These are phyloP conservation scores for Coptodon bakossiorum DNA, from an alignment of 2,113 vertebrate genomes.

Conservation along the genomic window DNA sequence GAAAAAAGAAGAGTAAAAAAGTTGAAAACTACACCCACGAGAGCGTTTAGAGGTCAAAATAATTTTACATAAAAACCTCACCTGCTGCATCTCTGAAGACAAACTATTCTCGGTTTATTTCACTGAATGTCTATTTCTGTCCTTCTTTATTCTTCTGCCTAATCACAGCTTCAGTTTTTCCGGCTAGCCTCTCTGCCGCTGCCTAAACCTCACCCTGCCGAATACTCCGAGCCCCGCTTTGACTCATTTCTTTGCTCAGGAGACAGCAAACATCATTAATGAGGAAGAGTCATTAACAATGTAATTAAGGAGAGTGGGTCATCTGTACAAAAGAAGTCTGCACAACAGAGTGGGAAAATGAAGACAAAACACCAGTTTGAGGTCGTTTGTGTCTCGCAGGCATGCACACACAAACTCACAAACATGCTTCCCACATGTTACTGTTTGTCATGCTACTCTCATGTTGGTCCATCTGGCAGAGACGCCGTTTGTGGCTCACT, in stretches of 20 bases:
- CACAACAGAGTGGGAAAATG: not conserved
- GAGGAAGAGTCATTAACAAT: conserved; percentile 56
- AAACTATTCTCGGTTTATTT: not conserved
- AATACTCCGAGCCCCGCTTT: not conserved
- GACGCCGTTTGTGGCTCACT: not conserved
- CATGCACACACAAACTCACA: not conserved
- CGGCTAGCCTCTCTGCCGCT: not conserved
- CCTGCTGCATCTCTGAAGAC: not conserved
- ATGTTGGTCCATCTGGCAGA: not conserved
- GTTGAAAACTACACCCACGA: not conserved
- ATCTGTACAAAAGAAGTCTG: conserved; percentile 22
- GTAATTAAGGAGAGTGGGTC: conserved; percentile 59
- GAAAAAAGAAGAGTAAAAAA: not conserved
- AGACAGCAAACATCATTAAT: conserved; percentile 60
- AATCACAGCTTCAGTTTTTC: not conserved
- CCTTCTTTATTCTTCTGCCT: not conserved
- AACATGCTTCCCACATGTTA: not conserved
- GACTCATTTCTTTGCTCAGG: conserved; percentile 42
- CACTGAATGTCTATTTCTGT: not conserved
- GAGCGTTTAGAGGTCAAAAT: not conserved
- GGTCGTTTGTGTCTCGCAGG: conserved; percentile 9
- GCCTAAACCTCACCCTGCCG: not conserved
- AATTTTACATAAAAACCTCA: not conserved
- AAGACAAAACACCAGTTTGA: conserved; percentile 19
- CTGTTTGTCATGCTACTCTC: conserved; percentile 21